Percentiles rank a stretch among this genome's conserved stretches.
Conservation (phyloP, 1,140 invertebrate genomes). For the Orchesella cincta region DNA sequence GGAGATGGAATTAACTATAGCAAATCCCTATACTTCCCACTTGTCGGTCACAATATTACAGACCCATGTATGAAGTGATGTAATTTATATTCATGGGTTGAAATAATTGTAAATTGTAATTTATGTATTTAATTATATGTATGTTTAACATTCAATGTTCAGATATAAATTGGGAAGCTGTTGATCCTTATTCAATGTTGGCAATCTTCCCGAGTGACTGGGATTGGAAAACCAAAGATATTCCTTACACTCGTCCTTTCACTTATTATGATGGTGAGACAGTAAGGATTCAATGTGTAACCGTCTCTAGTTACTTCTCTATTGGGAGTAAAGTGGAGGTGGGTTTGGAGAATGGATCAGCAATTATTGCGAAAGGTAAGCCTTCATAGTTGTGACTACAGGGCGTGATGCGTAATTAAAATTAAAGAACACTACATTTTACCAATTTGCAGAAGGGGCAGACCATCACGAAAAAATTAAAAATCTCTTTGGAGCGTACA, state of each 20-base stretch:
- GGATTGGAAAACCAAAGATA: not conserved
- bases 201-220: not conserved
- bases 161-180: not conserved
- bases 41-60: not conserved
- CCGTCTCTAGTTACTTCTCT: not conserved
- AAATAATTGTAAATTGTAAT: too few relatives aligned
- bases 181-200: not conserved
- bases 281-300: not conserved
- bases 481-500: too few relatives aligned
- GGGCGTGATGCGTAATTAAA: too few relatives aligned
- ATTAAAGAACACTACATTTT: too few relatives aligned
- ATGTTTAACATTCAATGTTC: too few relatives aligned
- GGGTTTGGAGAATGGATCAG: not conserved
- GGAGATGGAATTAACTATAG: conserved; percentile 27
- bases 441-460: too few relatives aligned
- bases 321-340: not conserved
- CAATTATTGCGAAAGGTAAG: not conserved
- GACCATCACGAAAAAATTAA: too few relatives aligned
- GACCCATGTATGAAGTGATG: too few relatives aligned
- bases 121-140: too few relatives aligned
- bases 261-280: not conserved
- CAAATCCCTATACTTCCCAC: conserved; percentile 5
- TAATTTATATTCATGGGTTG: too few relatives aligned
- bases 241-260: not conserved
- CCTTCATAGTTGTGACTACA: too few relatives aligned